These are phyloP conservation scores for Proteles cristata DNA, from an alignment of 2,113 vertebrate genomes.

Conservation along the genomic window DNA sequence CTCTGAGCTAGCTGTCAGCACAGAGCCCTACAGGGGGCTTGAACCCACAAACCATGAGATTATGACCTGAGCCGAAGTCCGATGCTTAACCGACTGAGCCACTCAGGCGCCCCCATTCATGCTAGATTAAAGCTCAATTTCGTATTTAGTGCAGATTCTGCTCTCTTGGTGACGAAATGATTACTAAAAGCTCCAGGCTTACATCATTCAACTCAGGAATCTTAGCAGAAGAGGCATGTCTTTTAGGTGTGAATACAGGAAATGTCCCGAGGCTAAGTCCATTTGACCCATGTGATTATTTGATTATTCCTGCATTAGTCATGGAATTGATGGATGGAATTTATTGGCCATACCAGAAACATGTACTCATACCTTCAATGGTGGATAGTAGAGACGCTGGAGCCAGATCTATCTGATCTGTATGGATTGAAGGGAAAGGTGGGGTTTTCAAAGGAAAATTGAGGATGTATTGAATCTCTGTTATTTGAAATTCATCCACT, in stretches of 20 bases:
- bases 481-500: not conserved
- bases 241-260: not conserved
- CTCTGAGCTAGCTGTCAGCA: too few species aligned
- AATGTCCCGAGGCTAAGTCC: not conserved
- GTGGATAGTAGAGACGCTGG: not conserved
- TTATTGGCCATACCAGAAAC: not conserved
- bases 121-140: not conserved
- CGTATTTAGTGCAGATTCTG: not conserved
- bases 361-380: not conserved
- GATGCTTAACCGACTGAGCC: too few species aligned
- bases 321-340: not conserved
- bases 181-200: not conserved
- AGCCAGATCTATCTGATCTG: not conserved
- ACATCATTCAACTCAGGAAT: not conserved
- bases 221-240: not conserved
- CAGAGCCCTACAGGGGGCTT: too few species aligned
- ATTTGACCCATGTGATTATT: not conserved
- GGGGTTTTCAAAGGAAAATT: not conserved
- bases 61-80: too few species aligned
- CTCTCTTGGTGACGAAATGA: not conserved
- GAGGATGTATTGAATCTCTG: not conserved
- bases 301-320: not conserved
- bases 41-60: too few species aligned
- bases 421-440: not conserved
- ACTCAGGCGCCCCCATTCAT: not conserved